A percentile compares a stretch with the other conserved stretches of the same genome.
These are phyloP conservation scores for Notothenia rossii DNA, from an alignment of 2,113 vertebrate genomes.

Conservation along the genomic window DNA sequence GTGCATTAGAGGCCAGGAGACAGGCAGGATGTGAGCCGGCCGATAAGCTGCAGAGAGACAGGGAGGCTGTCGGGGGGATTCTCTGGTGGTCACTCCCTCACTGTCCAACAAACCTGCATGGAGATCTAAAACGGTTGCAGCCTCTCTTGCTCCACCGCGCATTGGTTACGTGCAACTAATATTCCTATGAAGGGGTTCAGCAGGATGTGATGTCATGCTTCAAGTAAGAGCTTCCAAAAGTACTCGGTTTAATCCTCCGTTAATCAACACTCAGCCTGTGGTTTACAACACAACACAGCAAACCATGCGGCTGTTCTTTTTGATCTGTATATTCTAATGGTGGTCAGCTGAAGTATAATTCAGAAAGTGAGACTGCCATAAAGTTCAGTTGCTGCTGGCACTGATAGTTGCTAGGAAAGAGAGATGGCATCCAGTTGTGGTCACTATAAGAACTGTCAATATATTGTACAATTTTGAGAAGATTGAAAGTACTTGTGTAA, in stretches of 20 bases:
- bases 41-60: conserved; percentile 49
- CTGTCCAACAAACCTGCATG: conserved; percentile 7
- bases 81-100: conserved; percentile 21
- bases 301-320: neutral
- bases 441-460: neutral
- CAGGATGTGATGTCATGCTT: conserved; percentile 34
- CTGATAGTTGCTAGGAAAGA: neutral
- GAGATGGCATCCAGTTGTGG: too few relatives aligned
- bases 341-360: neutral
- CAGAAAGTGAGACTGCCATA: conserved; percentile 7
- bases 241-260: conserved; percentile 30
- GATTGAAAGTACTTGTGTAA: too few relatives aligned
- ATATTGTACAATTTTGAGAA: too few relatives aligned
- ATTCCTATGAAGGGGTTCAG: neutral
- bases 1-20: conserved; percentile 72
- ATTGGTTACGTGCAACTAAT: neutral
- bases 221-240: conserved; percentile 26
- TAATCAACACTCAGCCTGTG: conserved; percentile 36
- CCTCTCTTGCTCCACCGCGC: neutral
- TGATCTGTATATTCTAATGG: conserved; percentile 5
- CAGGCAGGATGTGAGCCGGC: conserved; percentile 60
- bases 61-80: conserved; percentile 37
- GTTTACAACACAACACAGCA: neutral
- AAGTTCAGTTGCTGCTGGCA: neutral
- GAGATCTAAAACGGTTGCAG: neutral